phyloP scores from a whole-genome alignment of 2,888 invertebrate species.

The Pandemis heparana region DNA sequence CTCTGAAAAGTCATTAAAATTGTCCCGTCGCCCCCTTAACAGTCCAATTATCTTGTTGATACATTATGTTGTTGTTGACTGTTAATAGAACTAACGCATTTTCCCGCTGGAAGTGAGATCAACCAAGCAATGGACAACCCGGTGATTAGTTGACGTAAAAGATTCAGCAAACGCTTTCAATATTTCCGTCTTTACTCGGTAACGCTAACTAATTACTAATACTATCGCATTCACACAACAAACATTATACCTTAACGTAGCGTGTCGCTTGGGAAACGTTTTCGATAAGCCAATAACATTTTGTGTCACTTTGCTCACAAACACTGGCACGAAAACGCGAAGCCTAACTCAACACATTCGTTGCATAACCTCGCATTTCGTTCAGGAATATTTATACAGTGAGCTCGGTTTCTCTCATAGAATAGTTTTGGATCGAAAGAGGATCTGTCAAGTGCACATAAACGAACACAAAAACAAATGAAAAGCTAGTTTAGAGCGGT shows the following conservation, averaged over 20 bases:
- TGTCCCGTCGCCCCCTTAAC: no score
- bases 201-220: no score
- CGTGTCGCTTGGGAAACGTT: conserved; percentile 17
- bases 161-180: not conserved
- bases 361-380: conserved; percentile 15
- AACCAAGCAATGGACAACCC: no score
- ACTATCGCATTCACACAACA: not conserved
- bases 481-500: no score
- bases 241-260: not conserved
- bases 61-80: no score
- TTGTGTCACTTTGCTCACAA: conserved; percentile 21
- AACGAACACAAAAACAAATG: no score
- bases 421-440: not conserved
- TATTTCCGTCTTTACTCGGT: not conserved
- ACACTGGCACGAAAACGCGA: conserved; percentile 18
- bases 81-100: no score
- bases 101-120: no score
- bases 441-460: no score
- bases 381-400: not conserved
- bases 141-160: no score
- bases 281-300: conserved; percentile 31
- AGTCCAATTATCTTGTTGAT: no score
- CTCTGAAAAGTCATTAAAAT: no score
- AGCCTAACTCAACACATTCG: conserved; percentile 13
- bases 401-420: not conserved